A percentile compares a stretch with the other conserved stretches of the same genome.
Evolutionary conservation across 2,113 vertebrate species (phyloP).

Genomic region (Chaetorhynchus papuensis): DNA sequence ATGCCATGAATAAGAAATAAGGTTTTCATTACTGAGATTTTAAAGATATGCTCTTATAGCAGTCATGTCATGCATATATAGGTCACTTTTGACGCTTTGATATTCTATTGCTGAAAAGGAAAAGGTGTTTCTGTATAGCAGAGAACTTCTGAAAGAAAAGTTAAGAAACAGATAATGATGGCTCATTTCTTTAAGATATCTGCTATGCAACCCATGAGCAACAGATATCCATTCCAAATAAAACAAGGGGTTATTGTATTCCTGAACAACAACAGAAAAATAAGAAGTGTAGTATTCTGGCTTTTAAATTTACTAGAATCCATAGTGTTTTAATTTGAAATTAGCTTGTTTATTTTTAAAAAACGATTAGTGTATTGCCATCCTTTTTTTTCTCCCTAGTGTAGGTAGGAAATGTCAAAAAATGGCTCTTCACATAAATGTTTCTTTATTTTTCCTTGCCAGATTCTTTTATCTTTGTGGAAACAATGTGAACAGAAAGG

Average conservation of each 20-base stretch:
- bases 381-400: fast-evolving
- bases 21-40: neutral
- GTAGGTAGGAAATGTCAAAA: neutral
- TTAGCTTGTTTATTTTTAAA: neutral
- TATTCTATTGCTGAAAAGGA: neutral
- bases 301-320: neutral
- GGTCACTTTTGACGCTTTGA: neutral
- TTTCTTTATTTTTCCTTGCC: neutral
- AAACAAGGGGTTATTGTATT: neutral
- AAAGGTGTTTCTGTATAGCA: neutral
- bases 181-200: neutral
- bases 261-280: neutral
- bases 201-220: neutral
- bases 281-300: neutral
- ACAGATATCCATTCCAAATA: neutral
- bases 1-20: neutral
- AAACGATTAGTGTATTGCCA: neutral
- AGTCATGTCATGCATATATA: neutral
- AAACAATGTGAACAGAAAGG: conserved; percentile 28
- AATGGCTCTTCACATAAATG: neutral
- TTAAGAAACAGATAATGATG: neutral
- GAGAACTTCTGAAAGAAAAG: neutral
- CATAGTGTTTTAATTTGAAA: neutral
- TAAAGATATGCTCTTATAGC: neutral
- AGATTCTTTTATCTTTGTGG: neutral